Evolutionary conservation across 2,888 invertebrate species (phyloP).

Genomic region (Caenorhabditis sp.): DNA sequence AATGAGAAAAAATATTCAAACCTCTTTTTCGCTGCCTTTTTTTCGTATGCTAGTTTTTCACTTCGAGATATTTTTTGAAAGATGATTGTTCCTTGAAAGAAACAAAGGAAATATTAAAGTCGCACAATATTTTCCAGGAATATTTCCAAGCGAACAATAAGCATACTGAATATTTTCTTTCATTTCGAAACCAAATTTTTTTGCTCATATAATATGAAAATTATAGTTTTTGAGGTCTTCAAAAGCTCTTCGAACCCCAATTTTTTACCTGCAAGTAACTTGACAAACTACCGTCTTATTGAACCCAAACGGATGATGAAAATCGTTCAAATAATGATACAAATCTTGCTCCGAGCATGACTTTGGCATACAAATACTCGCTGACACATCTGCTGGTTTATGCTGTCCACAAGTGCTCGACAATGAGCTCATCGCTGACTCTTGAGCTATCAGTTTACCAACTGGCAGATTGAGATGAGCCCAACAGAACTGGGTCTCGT

Average conservation of each 20-base stretch:
- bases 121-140: too few relatives aligned
- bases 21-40: too few relatives aligned
- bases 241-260: not conserved
- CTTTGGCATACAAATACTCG: conserved; percentile 33
- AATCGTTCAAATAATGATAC: conserved; percentile 2
- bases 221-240: not conserved
- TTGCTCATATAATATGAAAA: too few relatives aligned
- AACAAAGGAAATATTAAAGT: too few relatives aligned
- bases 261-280: conserved; percentile 6
- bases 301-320: not conserved
- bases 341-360: conserved; percentile 23
- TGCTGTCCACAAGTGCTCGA: conserved; percentile 16
- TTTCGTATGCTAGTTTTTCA: too few relatives aligned
- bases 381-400: conserved; percentile 20
- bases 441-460: not conserved
- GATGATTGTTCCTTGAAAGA: too few relatives aligned
- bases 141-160: too few relatives aligned
- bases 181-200: too few relatives aligned
- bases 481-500: conserved; percentile 34
- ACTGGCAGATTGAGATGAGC: conserved; percentile 34
- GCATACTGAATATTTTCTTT: too few relatives aligned
- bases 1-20: too few relatives aligned
- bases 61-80: too few relatives aligned
- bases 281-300: not conserved
- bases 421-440: not conserved